Evolutionary conservation across 2,797 vertebrate genomes (phyloP), one percentile per base, ranked within the genome.

Genomic region (Hydrolagus colliei): DNA sequence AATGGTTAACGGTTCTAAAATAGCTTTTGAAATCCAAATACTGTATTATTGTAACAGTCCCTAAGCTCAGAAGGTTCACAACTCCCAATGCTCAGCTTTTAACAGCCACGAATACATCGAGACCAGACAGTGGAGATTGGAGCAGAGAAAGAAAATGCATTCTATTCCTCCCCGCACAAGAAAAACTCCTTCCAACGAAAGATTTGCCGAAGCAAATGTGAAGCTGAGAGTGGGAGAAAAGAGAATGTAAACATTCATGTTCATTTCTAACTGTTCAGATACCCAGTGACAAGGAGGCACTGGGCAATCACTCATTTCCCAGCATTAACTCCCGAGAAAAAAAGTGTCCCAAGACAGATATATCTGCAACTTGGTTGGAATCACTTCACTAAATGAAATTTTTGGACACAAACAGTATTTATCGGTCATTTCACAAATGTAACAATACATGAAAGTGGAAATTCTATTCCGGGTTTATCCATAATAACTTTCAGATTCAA

Each of bases 1-100:
- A 82, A 82, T 68, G 63, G 63, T 82, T 68, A 35, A 8, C 22
- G 20, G 4, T 71, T 71, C 79, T 35, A 71, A 82, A 84, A 41
- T 14, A 71, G 27, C 32, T n/a, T 77, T 20, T 84, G 32, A 84
- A 71, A 71, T 84, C 32, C 18, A 11, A 84, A 52, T 52, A 71
- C 65, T 18, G 35, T 59, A 76, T 16, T 41, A 77, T 20, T n/a
- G 16, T 76, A 41, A 41, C 79, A 68, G 79, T 63, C 77, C 32
- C 32, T 52, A 63, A 84, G 79, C 71, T 41, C 12, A 71, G 71
- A 84, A 41, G 22, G 63, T 71, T 35, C 9, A 9, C 32, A 84
- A 61, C 41, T 52, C 41, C 41, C 41, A 52, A 52, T 52, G 41
- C 41, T 77, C 20, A 16, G 20, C 7, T 9, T 9, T 16, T 11